Percentiles rank a stretch among this genome's conserved stretches.
Evolutionary conservation across 2,113 vertebrate genomes (phyloP).

Genomic region (Athene noctua): DNA sequence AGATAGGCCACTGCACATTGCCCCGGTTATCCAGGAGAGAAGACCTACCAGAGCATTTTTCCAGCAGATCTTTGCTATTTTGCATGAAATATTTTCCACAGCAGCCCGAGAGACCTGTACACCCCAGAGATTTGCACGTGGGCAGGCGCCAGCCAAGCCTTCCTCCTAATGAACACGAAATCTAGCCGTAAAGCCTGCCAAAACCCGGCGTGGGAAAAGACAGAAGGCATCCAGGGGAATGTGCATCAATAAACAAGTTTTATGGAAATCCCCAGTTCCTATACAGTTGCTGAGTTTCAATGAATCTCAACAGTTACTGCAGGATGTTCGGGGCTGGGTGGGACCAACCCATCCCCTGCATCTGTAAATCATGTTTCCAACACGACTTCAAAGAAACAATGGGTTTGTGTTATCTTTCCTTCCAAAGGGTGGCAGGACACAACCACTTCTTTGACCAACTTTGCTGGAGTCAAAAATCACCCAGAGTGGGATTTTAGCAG

Average conservation of each 20-base stretch:
- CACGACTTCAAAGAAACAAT: not conserved
- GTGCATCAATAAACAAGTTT: not conserved
- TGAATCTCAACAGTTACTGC: not conserved
- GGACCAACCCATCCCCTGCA: not conserved
- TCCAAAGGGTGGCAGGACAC: not conserved
- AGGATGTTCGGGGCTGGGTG: not conserved
- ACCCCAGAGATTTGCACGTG: not conserved
- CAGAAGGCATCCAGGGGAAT: not conserved
- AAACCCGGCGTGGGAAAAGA: not conserved
- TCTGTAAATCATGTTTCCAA: not conserved
- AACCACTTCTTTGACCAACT: not conserved
- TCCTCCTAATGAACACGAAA: not conserved
- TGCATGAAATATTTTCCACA: not conserved
- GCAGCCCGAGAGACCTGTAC: not conserved
- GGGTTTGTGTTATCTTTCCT: not conserved
- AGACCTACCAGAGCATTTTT: not conserved
- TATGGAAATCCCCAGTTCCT: not conserved
- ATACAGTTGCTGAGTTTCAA: not conserved
- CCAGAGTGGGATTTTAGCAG: not conserved
- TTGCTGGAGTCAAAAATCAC: not conserved
- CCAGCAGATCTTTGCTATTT: not conserved
- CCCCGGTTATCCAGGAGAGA: not conserved
- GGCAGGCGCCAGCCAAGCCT: not conserved
- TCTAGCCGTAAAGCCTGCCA: not conserved
- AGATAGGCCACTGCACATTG: accelerated